Conservation (phyloP, 2,797 vertebrate genomes). For the Enteromius anoplus region DNA sequence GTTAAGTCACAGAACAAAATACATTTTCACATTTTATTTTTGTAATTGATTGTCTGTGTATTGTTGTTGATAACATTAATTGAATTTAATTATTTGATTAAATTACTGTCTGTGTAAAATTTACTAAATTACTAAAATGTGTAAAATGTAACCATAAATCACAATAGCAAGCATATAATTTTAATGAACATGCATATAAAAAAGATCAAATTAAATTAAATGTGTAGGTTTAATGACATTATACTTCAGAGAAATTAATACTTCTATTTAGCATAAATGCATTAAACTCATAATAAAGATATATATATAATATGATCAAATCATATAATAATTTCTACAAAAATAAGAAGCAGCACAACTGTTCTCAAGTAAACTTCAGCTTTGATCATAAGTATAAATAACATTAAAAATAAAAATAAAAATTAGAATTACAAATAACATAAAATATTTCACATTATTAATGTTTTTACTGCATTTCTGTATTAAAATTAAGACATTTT, state of each 20-base stretch:
- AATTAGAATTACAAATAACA: too few species aligned
- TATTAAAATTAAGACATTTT: too few species aligned
- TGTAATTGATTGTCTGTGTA: not conserved
- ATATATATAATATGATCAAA: too few species aligned
- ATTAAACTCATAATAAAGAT: not conserved
- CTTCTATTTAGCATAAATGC: not conserved
- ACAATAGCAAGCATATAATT: not conserved
- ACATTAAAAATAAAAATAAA: too few species aligned
- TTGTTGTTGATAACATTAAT: conserved; percentile 3
- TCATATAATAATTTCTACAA: too few species aligned
- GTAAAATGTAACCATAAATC: not conserved
- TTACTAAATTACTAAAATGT: too few species aligned
- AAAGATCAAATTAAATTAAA: not conserved
- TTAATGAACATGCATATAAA: not conserved
- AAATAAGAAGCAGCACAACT: too few species aligned
- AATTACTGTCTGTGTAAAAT: not conserved
- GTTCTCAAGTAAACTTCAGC: too few species aligned
- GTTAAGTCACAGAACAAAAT: not conserved
- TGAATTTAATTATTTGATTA: not conserved
- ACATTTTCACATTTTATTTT: not conserved
- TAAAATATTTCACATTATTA: too few species aligned
- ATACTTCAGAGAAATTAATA: not conserved
- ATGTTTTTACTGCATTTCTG: too few species aligned
- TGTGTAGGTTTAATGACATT: not conserved
- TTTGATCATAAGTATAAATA: too few species aligned